phyloP scores from a whole-genome alignment of 2,888 invertebrate genomes.

The Onchidella celtica region DNA sequence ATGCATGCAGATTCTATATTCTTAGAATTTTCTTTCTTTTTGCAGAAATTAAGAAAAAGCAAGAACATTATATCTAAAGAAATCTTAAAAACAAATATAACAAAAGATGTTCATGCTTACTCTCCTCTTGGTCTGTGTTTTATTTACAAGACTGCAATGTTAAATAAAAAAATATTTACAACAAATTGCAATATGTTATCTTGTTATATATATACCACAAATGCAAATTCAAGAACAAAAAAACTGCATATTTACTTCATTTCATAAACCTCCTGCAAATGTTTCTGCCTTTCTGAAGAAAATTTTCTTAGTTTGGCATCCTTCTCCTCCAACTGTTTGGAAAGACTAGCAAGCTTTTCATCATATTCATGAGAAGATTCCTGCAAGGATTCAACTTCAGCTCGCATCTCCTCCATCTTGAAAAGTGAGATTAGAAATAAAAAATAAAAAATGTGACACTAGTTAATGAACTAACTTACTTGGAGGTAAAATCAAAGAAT shows the following conservation, averaged over 20 bases:
- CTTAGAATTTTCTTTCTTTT: no score
- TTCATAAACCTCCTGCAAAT: conserved; percentile 88
- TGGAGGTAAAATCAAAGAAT: no score
- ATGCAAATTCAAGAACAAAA: neutral
- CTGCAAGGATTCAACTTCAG: conserved; percentile 66
- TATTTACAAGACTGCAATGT: no score
- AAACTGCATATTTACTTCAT: conserved; percentile 88
- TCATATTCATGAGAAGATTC: conserved; percentile 61
- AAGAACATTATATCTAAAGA: no score
- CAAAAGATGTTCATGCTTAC: no score
- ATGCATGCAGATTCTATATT: no score
- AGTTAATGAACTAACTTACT: neutral
- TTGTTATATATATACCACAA: no score
- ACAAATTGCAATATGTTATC: no score
- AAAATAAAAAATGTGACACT: neutral
- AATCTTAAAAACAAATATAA: no score
- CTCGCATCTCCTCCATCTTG: conserved; percentile 66
- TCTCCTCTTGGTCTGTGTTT: no score
- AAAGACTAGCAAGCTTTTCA: conserved; percentile 78
- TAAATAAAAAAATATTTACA: no score
- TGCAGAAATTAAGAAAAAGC: no score
- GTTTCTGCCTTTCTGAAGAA: conserved; percentile 84
- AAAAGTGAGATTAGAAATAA: neutral
- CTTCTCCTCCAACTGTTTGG: conserved; percentile 85
- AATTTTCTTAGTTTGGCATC: conserved; percentile 85